A percentile compares a stretch with the other conserved stretches of the same genome.
Conservation (phyloP, 2,888 invertebrate species). For the Empis stercorea region DNA sequence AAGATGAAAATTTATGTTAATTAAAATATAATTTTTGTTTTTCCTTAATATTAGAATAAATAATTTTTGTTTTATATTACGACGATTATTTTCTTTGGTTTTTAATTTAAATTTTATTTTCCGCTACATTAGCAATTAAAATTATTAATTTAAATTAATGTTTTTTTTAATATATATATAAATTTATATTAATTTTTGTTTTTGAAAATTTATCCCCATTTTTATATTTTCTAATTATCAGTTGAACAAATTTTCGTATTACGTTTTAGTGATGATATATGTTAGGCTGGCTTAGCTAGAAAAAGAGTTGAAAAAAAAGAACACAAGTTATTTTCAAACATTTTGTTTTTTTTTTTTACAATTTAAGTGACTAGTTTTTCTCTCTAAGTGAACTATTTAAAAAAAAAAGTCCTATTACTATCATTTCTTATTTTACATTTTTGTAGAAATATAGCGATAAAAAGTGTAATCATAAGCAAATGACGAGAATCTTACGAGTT, state of each 20-base stretch:
- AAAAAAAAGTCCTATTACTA: neutral
- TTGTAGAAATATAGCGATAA: too few species aligned
- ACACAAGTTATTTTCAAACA: neutral
- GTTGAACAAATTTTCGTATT: slow-evolving; percentile 17
- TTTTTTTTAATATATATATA: too few species aligned
- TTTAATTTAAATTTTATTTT: neutral
- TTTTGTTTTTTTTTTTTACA: neutral
- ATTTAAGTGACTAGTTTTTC: neutral
- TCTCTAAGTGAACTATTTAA: neutral
- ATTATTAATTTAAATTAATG: neutral
- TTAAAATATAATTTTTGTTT: too few species aligned
- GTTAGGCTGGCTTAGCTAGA: slow-evolving; percentile 33
- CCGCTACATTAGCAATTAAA: neutral
- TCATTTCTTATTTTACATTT: too few species aligned
- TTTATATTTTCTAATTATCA: slow-evolving; percentile 7
- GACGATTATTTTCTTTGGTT: neutral
- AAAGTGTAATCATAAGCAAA: too few species aligned
- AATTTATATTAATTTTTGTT: slow-evolving; percentile 2
- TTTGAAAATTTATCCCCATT: slow-evolving; percentile 12
- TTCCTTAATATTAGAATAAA: too few species aligned
- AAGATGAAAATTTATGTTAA: too few species aligned
- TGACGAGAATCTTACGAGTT: too few species aligned
- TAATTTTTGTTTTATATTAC: too few species aligned
- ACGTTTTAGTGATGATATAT: slow-evolving; percentile 29
- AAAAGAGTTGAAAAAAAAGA: slow-evolving; percentile 8